Evolutionary conservation across 2,797 vertebrate species (phyloP).

Genomic region (Tachyglossus aculeatus): DNA sequence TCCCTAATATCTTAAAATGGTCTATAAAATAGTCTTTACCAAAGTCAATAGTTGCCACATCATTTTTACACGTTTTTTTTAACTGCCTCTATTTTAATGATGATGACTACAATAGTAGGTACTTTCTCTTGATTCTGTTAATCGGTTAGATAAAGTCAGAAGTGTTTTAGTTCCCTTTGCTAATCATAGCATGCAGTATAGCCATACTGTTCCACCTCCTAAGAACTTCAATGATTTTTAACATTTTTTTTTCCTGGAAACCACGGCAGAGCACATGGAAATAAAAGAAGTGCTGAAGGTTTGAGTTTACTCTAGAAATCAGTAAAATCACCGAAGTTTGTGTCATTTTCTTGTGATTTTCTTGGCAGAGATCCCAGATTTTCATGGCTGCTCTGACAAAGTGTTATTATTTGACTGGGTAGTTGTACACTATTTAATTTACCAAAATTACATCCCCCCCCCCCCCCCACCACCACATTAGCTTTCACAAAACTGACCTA

Average conservation of each 20-base stretch:
- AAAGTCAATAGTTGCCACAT: no score
- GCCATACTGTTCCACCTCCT: no score
- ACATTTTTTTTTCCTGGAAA: neutral
- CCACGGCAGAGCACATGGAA: neutral
- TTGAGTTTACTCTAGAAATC: constrained; percentile 10
- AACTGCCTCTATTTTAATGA: no score
- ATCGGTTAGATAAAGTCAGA: no score
- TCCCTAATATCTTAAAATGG: no score
- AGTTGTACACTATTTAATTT: constrained; percentile 12
- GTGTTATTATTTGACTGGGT: neutral
- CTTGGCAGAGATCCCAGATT: neutral
- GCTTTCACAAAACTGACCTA: neutral
- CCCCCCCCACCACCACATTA: constrained; percentile 16
- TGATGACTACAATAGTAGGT: no score
- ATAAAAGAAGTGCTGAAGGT: neutral
- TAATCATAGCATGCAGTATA: constrained; percentile 16
- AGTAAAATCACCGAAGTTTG: constrained; percentile 10
- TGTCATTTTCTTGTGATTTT: constrained; percentile 11
- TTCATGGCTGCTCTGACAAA: constrained; percentile 3
- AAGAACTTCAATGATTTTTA: neutral
- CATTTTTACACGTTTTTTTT: no score
- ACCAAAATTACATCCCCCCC: constrained; percentile 13
- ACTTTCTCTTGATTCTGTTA: no score
- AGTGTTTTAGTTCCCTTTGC: neutral
- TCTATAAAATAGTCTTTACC: no score